Evolutionary conservation across 2,113 vertebrate genomes (phyloP), one percentile per base, ranked within the genome.

Genomic region (Ailuropoda melanoleuca): DNA sequence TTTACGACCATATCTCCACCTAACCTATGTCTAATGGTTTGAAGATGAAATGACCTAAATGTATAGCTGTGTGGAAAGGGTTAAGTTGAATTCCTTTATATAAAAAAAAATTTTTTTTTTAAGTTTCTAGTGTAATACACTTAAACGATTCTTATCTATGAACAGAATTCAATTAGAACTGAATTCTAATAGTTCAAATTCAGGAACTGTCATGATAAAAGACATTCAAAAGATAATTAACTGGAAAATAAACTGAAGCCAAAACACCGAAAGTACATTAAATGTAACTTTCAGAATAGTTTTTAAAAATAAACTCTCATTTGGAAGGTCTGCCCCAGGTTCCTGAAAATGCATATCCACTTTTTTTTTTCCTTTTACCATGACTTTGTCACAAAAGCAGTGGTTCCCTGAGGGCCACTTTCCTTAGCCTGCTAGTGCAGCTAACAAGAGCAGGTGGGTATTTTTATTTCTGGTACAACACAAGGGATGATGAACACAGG

Each of bases 121-220:
- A 11, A 77, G 82, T 39, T 84, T 86, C 18, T 77, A 78, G 86
- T 39, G 56, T 7, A 60, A 95, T 8, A n/a, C 50, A 62, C 13
- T 80, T 55, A 43, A 93, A 23, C 3, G 26, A 95, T 14, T 83
- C 37, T 62, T 80, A 37, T n/a, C 66, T 68, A 68, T 37, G 66
- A 68, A 68, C 8, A 19, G 17, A 68, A 68, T 37, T 68, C 66
- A 68, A 21, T 19, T 68, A 68, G 34, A 68, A 68, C 19, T 68
- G 66, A 68, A 37, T 68, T 68, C 17, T 68, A 83, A 55, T 75
- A 62, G 60, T 78, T 75, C 23, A 78, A 90, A 89, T 56, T 92
- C 39, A 88, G 64, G 88, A 83, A 66, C 26, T 14, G 34, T 81
- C 53, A 85, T 18, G n/a, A 93, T 68, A 46, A 68, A 89, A 95